Percentiles rank a stretch among this genome's conserved stretches.
Evolutionary conservation across 2,113 vertebrate species (phyloP).

Genomic region (Pluvialis apricaria): DNA sequence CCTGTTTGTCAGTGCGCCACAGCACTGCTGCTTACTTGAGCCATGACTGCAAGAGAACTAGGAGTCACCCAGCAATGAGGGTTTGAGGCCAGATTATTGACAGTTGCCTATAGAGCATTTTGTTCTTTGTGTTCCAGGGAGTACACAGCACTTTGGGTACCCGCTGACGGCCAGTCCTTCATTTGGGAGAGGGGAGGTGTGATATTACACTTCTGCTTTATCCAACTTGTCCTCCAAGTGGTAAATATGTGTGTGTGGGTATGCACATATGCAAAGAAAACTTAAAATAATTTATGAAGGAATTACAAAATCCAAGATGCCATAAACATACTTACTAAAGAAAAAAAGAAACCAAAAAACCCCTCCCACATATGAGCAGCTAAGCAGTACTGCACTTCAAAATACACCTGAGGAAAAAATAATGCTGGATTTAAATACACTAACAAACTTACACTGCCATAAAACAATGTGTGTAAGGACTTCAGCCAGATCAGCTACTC

Average conservation of each 20-base stretch:
- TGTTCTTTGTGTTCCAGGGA: not conserved
- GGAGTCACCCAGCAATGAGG: not conserved
- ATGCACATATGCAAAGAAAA: constrained; percentile 59
- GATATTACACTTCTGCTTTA: constrained; percentile 53
- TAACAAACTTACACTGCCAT: not conserved
- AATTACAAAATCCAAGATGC: constrained; percentile 24
- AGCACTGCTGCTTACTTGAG: not conserved
- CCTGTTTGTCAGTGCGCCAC: not conserved
- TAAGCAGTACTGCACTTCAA: not conserved
- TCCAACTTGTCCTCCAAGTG: constrained; percentile 35
- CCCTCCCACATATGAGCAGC: not conserved
- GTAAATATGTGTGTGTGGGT: constrained; percentile 53
- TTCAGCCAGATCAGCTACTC: not conserved
- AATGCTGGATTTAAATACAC: not conserved
- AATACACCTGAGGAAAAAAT: not conserved
- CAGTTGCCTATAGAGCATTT: not conserved
- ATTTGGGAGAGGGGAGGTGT: constrained; percentile 18
- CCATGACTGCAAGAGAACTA: not conserved
- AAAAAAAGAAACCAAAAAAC: not conserved
- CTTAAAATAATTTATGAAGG: constrained; percentile 61
- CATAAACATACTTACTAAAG: not conserved
- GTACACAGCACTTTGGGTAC: not conserved
- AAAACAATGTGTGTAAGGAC: not conserved
- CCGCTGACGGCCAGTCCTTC: not conserved
- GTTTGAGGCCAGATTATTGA: not conserved